These are phyloP conservation scores for Salvelinus sp. DNA, from an alignment of 2,113 vertebrate genomes.

Conservation along the genomic window DNA sequence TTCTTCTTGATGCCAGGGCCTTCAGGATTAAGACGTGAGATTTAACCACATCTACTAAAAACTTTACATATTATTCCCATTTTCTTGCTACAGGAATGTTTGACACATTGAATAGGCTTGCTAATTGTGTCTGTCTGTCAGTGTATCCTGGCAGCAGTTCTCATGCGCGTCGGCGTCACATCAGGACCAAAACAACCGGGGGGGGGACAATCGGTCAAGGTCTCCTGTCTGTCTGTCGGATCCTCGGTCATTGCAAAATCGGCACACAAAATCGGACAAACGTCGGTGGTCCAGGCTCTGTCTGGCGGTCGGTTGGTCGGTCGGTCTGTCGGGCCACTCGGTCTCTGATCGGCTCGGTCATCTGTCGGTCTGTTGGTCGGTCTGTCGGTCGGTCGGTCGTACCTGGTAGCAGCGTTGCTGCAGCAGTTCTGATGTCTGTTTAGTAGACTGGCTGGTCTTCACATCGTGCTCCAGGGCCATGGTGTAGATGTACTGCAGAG, in stretches of 20 bases:
- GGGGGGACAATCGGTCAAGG: no score
- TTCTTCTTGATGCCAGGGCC: constrained; percentile 85
- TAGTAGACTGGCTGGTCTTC: constrained; percentile 66
- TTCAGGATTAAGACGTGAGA: constrained; percentile 49
- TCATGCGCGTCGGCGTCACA: no score
- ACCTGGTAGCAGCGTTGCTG: constrained; percentile 89
- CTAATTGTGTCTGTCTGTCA: not conserved
- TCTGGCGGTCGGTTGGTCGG: not conserved
- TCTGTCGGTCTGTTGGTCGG: no score
- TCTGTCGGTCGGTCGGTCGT: not conserved
- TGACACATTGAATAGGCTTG: not conserved
- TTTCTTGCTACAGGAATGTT: not conserved
- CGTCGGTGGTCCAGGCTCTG: no score
- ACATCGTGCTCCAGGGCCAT: constrained; percentile 86
- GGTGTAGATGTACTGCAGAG: constrained; percentile 81
- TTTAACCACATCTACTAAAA: constrained; percentile 7
- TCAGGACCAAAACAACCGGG: no score
- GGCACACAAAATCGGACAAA: no score
- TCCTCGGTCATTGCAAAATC: no score
- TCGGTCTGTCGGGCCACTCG: no score
- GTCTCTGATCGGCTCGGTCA: no score
- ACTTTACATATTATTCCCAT: not conserved
- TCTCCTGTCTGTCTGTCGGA: no score
- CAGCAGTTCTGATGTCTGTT: constrained; percentile 71
- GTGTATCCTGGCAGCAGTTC: not conserved